Conservation (phyloP, 2,797 vertebrate species). For the Heterohyrax brucei region DNA sequence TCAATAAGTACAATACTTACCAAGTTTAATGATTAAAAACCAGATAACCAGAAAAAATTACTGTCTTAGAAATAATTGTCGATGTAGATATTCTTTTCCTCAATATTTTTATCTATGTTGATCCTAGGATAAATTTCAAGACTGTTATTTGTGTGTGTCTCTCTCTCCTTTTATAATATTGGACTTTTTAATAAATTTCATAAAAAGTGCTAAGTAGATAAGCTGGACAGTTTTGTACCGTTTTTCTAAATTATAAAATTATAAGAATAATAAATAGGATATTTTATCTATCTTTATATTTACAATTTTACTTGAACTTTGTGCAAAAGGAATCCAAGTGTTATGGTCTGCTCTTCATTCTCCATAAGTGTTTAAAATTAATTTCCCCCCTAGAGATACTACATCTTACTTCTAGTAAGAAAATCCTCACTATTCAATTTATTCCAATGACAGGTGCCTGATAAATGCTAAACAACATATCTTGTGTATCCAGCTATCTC, state of each 20-base stretch:
- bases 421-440: not conserved
- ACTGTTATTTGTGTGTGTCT: not conserved
- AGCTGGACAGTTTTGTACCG: not conserved
- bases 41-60: not conserved
- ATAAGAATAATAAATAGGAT: not conserved
- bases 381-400: not conserved
- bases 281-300: not conserved
- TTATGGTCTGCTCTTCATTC: not conserved
- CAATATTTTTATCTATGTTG: conserved; percentile 29
- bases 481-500: not conserved
- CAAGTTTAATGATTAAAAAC: not conserved
- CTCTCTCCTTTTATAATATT: not conserved
- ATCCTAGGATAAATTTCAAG: not conserved
- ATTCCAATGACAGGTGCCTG: not conserved
- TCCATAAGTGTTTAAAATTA: conserved; percentile 18
- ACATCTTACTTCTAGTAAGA: not conserved
- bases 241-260: not conserved
- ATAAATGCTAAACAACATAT: not conserved
- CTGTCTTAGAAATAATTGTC: not conserved
- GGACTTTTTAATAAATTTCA: not conserved
- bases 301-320: conserved; percentile 26
- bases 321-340: conserved; percentile 21
- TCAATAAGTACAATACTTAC: not conserved
- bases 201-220: not conserved
- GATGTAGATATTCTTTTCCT: not conserved